A percentile compares a stretch with the other conserved stretches of the same genome.
These are phyloP conservation scores for Enteromius afrohamiltoni DNA, from an alignment of 2,797 vertebrate genomes.

Conservation along the genomic window DNA sequence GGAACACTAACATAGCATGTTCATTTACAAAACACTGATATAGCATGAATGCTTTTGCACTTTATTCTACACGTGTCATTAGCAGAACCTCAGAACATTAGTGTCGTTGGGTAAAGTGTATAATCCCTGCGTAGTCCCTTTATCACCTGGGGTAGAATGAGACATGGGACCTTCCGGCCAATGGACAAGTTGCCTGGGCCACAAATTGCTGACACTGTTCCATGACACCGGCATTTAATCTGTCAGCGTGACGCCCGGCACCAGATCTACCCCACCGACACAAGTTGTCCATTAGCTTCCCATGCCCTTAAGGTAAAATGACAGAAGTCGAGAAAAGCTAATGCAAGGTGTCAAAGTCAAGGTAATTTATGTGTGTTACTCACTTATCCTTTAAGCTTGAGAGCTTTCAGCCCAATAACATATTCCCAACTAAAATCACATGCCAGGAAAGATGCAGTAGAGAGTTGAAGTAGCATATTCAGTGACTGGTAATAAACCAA, in stretches of 20 bases:
- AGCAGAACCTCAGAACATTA: background rate
- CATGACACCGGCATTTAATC: constrained; percentile 48
- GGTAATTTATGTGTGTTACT: constrained; percentile 44
- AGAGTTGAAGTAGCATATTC: background rate
- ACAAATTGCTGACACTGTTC: constrained; percentile 47
- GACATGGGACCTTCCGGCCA: background rate
- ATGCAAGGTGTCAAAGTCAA: constrained; percentile 43
- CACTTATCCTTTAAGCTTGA: constrained; percentile 48
- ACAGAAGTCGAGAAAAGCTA: constrained; percentile 39
- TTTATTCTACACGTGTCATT: background rate
- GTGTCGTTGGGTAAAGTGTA: background rate
- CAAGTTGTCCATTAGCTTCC: constrained; percentile 50
- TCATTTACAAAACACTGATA: background rate
- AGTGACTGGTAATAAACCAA: background rate
- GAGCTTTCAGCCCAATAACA: constrained; percentile 45
- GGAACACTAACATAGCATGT: background rate
- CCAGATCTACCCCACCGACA: constrained; percentile 32
- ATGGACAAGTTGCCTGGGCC: constrained; percentile 21
- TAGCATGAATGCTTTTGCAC: background rate
- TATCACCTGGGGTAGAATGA: background rate
- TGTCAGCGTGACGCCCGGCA: background rate
- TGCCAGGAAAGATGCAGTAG: constrained; percentile 6
- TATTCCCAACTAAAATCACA: constrained; percentile 30
- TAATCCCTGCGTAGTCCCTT: background rate
- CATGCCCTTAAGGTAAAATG: constrained; percentile 45